Percentiles rank a stretch among this genome's conserved stretches.
phyloP scores from a whole-genome alignment of 2,113 vertebrate genomes.

The Ramphastos sulfuratus region DNA sequence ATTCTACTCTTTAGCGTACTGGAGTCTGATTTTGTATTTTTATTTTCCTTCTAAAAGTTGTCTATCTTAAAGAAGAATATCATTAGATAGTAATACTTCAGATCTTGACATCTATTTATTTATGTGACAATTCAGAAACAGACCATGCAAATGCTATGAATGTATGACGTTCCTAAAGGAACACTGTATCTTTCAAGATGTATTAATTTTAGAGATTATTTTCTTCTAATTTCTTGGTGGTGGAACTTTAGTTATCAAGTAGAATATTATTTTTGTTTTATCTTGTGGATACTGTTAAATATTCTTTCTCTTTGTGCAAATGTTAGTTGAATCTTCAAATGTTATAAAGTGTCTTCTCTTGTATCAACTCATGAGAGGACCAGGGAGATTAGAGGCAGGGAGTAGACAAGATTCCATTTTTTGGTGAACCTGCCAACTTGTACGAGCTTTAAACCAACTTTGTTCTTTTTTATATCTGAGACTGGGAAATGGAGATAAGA shows the following conservation, averaged over 20 bases:
- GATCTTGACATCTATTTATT: neutral
- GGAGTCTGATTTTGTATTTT: neutral
- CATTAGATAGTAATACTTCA: neutral
- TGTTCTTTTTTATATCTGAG: neutral
- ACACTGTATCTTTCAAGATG: fast-evolving
- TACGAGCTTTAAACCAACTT: neutral
- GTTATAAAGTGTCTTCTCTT: neutral
- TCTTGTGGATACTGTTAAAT: neutral
- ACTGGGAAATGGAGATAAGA: neutral
- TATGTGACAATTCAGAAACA: neutral
- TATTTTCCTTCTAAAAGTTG: neutral
- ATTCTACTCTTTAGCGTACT: neutral
- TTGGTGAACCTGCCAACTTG: neutral
- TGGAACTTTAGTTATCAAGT: neutral
- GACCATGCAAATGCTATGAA: neutral
- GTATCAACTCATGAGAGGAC: neutral
- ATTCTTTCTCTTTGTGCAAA: neutral
- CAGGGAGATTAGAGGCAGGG: neutral
- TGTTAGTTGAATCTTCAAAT: neutral
- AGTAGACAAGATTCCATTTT: neutral
- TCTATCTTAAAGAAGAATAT: neutral
- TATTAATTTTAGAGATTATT: neutral
- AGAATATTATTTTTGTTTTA: neutral
- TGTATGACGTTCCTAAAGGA: neutral
- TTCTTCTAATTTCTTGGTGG: neutral